Percentiles rank a stretch among this genome's conserved stretches.
Conservation (phyloP, 2,113 vertebrate genomes). For the Hystrix brachyura region DNA sequence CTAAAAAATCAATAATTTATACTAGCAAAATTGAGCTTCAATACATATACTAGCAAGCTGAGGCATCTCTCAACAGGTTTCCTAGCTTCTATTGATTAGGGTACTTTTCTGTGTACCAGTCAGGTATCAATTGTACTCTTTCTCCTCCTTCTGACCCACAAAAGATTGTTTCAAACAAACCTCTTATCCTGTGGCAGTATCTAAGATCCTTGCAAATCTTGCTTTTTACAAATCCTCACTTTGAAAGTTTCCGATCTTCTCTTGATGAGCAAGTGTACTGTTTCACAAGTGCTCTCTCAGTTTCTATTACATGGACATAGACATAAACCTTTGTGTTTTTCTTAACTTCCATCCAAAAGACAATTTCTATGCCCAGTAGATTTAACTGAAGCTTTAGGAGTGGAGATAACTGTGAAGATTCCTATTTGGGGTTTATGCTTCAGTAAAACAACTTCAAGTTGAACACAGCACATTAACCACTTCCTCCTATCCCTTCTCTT, state of each 20-base stretch:
- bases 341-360: background rate
- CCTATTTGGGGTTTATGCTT: background rate
- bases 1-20: background rate
- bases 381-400: background rate
- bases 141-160: background rate
- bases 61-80: background rate
- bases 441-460: background rate
- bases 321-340: background rate
- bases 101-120: background rate
- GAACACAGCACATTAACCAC: background rate
- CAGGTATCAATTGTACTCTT: background rate
- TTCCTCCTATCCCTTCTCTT: background rate
- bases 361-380: background rate
- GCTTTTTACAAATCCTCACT: background rate
- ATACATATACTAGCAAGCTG: background rate
- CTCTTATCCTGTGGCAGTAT: background rate
- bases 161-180: background rate
- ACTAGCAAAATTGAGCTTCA: slow-evolving; percentile 30
- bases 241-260: background rate
- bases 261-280: background rate
- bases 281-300: background rate
- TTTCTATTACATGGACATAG: background rate
- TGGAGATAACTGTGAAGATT: background rate
- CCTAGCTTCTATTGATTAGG: background rate
- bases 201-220: background rate